Evolutionary conservation across 2,797 vertebrate genomes (phyloP), one percentile per base, ranked within the genome.

Genomic region (Pristis pectinata): DNA sequence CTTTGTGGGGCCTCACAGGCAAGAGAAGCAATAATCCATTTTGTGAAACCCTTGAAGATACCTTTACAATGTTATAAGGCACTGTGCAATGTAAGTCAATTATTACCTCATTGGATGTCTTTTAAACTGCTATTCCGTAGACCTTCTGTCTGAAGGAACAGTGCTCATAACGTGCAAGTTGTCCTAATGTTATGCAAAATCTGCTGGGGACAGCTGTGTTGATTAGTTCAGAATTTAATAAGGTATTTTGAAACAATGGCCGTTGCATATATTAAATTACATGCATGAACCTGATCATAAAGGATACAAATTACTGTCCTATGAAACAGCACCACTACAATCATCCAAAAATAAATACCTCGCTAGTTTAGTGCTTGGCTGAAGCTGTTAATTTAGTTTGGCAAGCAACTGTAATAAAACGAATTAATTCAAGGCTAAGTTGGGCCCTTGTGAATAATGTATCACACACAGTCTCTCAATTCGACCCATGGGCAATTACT

Each of bases 351-450:
- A 98, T 98, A 98, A 98, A 98, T 98, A 98, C 97, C 96, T 96
- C 96, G 95, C 96, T 97, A 97, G 97, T 98, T 98, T 98, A 98
- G 97, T 97, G 97, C 98, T 97, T 97, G 96, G 97, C 98, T 98
- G 97, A 96, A 97, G 97, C 97, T 96, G 95, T 97, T 97, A 97
- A 98, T 98, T 98, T 98, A 98, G 97, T 97, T 97, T 97, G 95
- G 97, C 96, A 95, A 97, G 97, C 98, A 98, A 98, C 98, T 98
- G 97, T 97, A 98, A 98, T 97, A 97, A 96, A 97, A 97, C 97
- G 97, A 96, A 98, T 98, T 98, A 97, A 98, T 98, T 98, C 98
- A 97, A 97, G 97, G 97, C 97, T 98, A 98, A 98, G 96, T 96
- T 95, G 96, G 96, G 95, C 95, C 97, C 95, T 82, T n/a, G 96